phyloP scores from a whole-genome alignment of 2,797 vertebrate species.

The Clarias laeviceps region DNA sequence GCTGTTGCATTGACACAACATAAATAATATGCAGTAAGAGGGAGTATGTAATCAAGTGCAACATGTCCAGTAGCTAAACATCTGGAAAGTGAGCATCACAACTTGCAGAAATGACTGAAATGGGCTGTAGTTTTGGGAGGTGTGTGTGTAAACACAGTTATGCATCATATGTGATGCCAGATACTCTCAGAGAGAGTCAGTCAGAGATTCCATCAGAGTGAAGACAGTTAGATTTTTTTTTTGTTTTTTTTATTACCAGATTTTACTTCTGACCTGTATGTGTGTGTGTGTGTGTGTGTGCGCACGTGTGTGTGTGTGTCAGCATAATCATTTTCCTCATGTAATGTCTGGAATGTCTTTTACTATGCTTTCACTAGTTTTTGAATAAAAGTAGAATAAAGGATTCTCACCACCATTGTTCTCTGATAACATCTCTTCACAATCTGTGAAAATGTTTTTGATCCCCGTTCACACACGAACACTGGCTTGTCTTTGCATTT shows the following conservation, averaged over 20 bases:
- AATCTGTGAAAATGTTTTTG: background rate
- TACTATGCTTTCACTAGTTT: background rate
- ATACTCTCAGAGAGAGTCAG: background rate
- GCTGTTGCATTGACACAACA: background rate
- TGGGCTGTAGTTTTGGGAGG: background rate
- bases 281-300: too few relatives aligned
- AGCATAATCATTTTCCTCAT: background rate
- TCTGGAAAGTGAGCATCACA: too few relatives aligned
- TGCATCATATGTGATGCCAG: background rate
- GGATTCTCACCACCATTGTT: background rate
- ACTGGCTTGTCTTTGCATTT: too few relatives aligned
- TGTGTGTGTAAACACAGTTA: background rate
- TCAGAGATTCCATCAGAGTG: background rate
- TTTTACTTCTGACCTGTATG: background rate
- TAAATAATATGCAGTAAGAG: background rate
- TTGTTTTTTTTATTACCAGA: background rate
- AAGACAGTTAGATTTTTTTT: background rate
- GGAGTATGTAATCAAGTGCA: background rate
- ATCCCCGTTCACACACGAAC: background rate
- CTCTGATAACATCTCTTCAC: background rate
- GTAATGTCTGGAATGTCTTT: background rate
- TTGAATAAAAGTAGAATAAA: too few relatives aligned
- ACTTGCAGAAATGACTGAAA: background rate
- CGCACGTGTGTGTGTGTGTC: background rate
- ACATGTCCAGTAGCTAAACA: too few relatives aligned